These are phyloP conservation scores for Parus major DNA, from an alignment of 2,113 vertebrate genomes.

Conservation along the genomic window DNA sequence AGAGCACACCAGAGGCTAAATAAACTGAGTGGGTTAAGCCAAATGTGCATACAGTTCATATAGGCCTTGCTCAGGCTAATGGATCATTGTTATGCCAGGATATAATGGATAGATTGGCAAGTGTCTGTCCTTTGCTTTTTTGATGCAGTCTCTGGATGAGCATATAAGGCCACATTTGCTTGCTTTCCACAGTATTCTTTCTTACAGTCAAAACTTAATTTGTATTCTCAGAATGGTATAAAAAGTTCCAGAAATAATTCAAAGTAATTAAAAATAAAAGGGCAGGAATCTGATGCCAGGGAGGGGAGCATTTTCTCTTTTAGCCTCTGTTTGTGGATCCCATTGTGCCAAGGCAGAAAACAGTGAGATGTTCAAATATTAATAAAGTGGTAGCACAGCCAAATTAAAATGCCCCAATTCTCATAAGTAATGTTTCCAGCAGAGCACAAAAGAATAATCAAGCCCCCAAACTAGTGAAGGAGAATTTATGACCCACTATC, in stretches of 20 bases:
- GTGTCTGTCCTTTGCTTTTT: slow-evolving; percentile 41
- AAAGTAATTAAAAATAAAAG: slow-evolving; percentile 71
- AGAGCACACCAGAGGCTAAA: slow-evolving; percentile 58
- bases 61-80: slow-evolving; percentile 53
- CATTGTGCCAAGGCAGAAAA: slow-evolving; percentile 58
- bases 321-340: slow-evolving; percentile 51
- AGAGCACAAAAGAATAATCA: slow-evolving; percentile 63
- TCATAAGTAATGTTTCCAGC: slow-evolving; percentile 68
- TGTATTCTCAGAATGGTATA: slow-evolving; percentile 45
- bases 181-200: slow-evolving; percentile 1
- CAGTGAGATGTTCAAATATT: slow-evolving; percentile 69
- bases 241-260: slow-evolving; percentile 65
- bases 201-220: slow-evolving; percentile 49
- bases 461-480: slow-evolving; percentile 57
- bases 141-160: slow-evolving; percentile 34
- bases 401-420: slow-evolving; percentile 72
- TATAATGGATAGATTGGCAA: slow-evolving; percentile 68
- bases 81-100: slow-evolving; percentile 49
- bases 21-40: slow-evolving; percentile 46
- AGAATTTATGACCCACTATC: slow-evolving; percentile 59
- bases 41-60: slow-evolving; percentile 52
- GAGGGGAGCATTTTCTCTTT: slow-evolving; percentile 35
- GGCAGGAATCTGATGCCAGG: slow-evolving; percentile 20
- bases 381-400: slow-evolving; percentile 64
- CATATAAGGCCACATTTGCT: slow-evolving; percentile 19